These are phyloP conservation scores for Mystacides longicornis DNA, from an alignment of 2,888 invertebrate species.

Conservation along the genomic window DNA sequence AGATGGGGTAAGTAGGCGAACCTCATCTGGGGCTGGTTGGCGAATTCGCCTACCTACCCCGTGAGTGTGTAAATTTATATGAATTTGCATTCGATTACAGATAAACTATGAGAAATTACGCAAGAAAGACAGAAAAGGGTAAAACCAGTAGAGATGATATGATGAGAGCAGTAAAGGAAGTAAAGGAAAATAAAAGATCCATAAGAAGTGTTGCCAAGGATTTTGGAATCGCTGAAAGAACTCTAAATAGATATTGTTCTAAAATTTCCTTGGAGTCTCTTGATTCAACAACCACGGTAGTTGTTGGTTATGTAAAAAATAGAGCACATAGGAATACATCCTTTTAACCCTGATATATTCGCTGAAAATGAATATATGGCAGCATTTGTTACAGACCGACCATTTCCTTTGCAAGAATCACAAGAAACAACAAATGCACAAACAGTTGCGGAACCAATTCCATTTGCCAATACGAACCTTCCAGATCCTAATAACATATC, in stretches of 20 bases:
- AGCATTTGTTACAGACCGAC: conserved; percentile 13
- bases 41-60: conserved; percentile 2
- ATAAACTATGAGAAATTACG: neutral
- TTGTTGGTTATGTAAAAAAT: conserved; percentile 1
- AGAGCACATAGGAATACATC: conserved; percentile 7
- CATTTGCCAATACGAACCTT: neutral
- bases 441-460: conserved; percentile 2
- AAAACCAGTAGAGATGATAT: conserved; percentile 1
- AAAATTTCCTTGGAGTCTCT: neutral
- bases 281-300: conserved; percentile 1
- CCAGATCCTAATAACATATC: conserved; percentile 1
- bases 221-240: conserved; percentile 1
- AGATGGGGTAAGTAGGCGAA: conserved; percentile 1
- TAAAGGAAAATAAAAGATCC: neutral
- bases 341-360: conserved; percentile 16
- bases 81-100: neutral
- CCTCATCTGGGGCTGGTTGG: conserved; percentile 1
- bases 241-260: conserved; percentile 1
- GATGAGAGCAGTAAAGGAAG: conserved; percentile 1
- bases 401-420: conserved; percentile 6
- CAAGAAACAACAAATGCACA: neutral
- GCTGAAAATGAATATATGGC: conserved; percentile 12
- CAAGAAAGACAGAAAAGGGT: conserved; percentile 1
- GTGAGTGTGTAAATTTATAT: no score
- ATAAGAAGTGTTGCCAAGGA: conserved; percentile 2